phyloP scores from a whole-genome alignment of 2,888 invertebrate genomes.

The Caenorhabditis doughertyi region DNA sequence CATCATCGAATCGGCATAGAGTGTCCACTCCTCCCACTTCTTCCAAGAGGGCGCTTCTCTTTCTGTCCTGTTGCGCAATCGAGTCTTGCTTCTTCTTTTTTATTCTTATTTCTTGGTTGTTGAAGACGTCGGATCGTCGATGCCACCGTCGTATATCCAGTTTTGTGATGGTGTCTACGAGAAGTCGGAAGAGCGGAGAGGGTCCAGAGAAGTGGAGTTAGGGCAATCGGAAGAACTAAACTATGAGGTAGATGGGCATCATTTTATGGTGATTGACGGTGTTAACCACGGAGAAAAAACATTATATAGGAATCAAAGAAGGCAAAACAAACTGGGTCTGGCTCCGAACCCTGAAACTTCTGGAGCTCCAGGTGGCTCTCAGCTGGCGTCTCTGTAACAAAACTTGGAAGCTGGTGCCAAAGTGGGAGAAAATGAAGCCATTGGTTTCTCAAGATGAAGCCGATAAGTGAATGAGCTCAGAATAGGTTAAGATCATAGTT shows the following conservation, averaged over 20 bases:
- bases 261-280: no score
- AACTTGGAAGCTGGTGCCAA: no score
- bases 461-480: no score
- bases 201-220: conserved; percentile 24
- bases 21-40: conserved; percentile 27
- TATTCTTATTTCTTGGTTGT: conserved; percentile 28
- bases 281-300: no score
- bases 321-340: no score
- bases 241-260: conserved; percentile 21
- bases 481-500: no score
- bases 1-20: conserved; percentile 37
- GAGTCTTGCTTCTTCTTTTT: conserved; percentile 47
- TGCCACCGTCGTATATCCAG: conserved; percentile 44
- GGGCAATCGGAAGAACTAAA: conserved; percentile 13
- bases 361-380: no score
- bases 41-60: conserved; percentile 44
- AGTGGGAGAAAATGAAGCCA: no score
- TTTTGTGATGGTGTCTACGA: conserved; percentile 43
- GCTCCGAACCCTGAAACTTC: no score
- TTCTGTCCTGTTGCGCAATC: conserved; percentile 56
- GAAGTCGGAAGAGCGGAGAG: conserved; percentile 36
- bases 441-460: no score
- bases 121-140: conserved; percentile 33
- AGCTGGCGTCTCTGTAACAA: no score
- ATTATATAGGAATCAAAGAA: no score